Conservation (phyloP, 2,113 vertebrate genomes). For the Mus pahari region DNA sequence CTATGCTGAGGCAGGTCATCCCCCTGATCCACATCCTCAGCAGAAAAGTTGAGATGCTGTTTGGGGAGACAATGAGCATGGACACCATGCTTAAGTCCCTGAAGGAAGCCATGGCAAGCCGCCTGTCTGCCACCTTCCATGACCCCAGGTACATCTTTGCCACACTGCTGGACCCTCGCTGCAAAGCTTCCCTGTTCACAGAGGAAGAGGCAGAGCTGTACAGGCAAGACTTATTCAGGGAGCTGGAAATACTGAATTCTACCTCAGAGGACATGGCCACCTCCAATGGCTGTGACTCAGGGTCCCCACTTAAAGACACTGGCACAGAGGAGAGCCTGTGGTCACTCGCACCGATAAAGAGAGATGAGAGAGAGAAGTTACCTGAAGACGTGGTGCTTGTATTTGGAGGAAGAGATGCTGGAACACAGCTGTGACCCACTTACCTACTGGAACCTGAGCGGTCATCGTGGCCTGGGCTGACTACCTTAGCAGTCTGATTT, state of each 20-base stretch:
- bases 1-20: constrained; percentile 97
- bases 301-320: constrained; percentile 86
- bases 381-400: constrained; percentile 94
- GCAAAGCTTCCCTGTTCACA: constrained; percentile 97
- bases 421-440: constrained; percentile 98
- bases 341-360: constrained; percentile 93
- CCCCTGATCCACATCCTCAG: constrained; percentile 98
- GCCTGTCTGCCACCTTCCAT: constrained; percentile 92
- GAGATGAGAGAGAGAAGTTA: constrained; percentile 90
- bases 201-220: constrained; percentile 96
- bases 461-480: constrained; percentile 95
- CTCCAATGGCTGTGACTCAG: constrained; percentile 90
- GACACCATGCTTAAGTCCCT: constrained; percentile 97
- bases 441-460: constrained; percentile 97
- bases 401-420: constrained; percentile 97
- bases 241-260: constrained; percentile 93
- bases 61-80: constrained; percentile 97
- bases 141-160: constrained; percentile 95
- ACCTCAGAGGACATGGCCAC: constrained; percentile 91
- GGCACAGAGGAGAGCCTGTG: constrained; percentile 92
- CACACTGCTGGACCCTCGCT: constrained; percentile 96
- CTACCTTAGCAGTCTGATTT: constrained; percentile 95
- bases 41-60: constrained; percentile 95
- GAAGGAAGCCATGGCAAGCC: constrained; percentile 96
- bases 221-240: constrained; percentile 95